These are phyloP conservation scores for Aldabrachelys gigantea DNA, from an alignment of 2,113 vertebrate genomes.

Conservation along the genomic window DNA sequence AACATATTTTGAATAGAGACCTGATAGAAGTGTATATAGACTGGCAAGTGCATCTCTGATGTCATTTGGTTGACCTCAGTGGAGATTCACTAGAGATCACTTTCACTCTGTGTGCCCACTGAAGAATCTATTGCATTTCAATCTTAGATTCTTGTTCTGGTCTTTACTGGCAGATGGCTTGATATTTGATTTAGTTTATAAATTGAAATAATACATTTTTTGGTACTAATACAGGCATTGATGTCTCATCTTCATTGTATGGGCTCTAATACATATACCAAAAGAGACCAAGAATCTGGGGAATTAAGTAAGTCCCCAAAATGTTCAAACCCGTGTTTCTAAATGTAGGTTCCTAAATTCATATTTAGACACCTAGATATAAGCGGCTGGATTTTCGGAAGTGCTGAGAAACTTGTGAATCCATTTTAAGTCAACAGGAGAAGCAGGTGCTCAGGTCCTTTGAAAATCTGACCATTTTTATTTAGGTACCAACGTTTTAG, in stretches of 20 bases:
- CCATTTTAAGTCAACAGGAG: background rate
- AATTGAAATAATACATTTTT: rapidly evolving
- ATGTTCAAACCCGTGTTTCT: rapidly evolving
- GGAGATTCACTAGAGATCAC: rapidly evolving
- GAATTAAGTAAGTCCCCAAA: rapidly evolving
- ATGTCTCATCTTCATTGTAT: rapidly evolving
- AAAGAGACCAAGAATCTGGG: background rate
- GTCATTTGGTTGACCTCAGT: rapidly evolving
- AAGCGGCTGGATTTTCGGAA: background rate
- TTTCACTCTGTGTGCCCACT: rapidly evolving
- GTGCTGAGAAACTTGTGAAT: rapidly evolving
- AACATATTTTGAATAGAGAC: rapidly evolving
- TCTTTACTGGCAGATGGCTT: background rate
- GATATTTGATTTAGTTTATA: background rate
- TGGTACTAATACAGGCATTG: background rate
- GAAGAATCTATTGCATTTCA: rapidly evolving
- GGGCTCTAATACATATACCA: background rate
- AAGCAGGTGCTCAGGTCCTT: background rate
- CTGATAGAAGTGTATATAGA: rapidly evolving
- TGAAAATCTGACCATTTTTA: background rate
- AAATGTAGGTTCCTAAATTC: rapidly evolving
- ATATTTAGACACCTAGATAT: rapidly evolving
- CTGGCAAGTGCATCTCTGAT: rapidly evolving
- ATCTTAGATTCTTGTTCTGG: background rate
- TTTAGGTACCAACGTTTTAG: rapidly evolving